Evolutionary conservation across 2,113 vertebrate species (phyloP).

Genomic region (Camelus dromedarius): DNA sequence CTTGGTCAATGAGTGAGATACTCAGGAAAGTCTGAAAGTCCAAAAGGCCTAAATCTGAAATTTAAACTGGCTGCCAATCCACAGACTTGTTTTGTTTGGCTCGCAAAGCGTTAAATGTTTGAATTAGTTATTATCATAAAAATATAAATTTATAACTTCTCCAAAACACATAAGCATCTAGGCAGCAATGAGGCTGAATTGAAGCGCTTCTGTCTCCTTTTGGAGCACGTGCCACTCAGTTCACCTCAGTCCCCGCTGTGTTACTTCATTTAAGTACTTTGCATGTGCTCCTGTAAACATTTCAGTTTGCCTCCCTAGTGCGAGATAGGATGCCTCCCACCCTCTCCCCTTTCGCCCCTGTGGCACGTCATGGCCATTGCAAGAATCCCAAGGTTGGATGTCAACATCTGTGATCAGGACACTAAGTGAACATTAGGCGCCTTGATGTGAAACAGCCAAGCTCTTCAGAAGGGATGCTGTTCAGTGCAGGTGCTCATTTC

Average conservation of each 20-base stretch:
- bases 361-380: neutral
- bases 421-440: neutral
- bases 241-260: neutral
- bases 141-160: neutral
- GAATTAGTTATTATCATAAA: neutral
- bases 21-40: neutral
- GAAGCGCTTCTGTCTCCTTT: accelerated
- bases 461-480: neutral
- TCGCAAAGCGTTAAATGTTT: neutral
- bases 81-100: neutral
- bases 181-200: neutral
- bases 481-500: neutral
- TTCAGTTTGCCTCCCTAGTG: neutral
- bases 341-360: neutral
- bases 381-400: neutral
- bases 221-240: accelerated
- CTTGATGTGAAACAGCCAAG: neutral
- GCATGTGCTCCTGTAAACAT: neutral
- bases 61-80: neutral
- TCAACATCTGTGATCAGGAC: neutral
- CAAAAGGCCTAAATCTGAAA: neutral
- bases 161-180: neutral
- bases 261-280: neutral
- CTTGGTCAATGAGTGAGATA: neutral
- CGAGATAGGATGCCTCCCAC: neutral